Evolutionary conservation across 2,797 vertebrate species (phyloP).

Genomic region (Acanthurus lineatus): DNA sequence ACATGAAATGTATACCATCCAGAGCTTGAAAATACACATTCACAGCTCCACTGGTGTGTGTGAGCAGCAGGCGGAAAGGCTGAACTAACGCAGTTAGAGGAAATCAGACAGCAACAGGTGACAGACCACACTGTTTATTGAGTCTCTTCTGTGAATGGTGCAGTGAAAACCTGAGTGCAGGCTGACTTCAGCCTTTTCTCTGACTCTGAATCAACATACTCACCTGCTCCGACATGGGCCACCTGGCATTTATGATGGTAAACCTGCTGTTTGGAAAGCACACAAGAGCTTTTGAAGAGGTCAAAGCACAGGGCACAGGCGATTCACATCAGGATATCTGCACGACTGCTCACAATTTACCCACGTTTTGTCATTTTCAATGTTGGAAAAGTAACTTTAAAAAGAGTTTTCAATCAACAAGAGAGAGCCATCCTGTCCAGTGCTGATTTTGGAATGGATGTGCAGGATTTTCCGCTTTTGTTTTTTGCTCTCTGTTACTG

Average conservation of each 20-base stretch:
- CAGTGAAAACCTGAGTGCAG: constrained; percentile 14
- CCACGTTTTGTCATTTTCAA: not conserved
- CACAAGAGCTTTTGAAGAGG: constrained; percentile 45
- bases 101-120: not conserved
- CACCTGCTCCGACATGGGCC: constrained; percentile 38
- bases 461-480: not conserved
- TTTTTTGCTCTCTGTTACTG: not conserved
- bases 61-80: constrained; percentile 14
- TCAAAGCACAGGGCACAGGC: constrained; percentile 53
- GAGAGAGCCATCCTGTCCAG: not conserved
- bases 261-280: constrained; percentile 53
- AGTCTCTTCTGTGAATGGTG: not conserved
- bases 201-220: constrained; percentile 37
- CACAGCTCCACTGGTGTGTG: constrained; percentile 1
- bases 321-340: constrained; percentile 56
- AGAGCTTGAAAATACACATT: not conserved
- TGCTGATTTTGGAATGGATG: not conserved
- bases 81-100: not conserved
- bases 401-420: not conserved
- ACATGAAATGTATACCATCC: not conserved
- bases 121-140: not conserved
- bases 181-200: not conserved
- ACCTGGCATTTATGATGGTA: constrained; percentile 14
- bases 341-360: not conserved
- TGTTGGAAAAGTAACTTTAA: not conserved